Evolutionary conservation across 1,140 invertebrate species (phyloP).

Genomic region (Drusus annulatus): DNA sequence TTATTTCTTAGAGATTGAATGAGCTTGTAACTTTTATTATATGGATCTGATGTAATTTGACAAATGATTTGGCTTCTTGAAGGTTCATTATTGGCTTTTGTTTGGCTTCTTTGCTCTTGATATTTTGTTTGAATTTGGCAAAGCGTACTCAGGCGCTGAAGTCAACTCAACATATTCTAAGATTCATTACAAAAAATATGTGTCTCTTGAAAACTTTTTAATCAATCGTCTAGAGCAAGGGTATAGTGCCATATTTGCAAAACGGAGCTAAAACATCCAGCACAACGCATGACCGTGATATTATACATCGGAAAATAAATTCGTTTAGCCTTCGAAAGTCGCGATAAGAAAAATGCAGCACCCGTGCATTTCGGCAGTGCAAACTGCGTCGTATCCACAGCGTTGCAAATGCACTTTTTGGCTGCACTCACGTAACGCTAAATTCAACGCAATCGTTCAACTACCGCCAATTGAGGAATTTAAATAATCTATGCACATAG

Average conservation of each 20-base stretch:
- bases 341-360: background rate
- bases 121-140: no score
- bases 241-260: no score
- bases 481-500: slow-evolving; percentile 15
- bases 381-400: slow-evolving; percentile 4
- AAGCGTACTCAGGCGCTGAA: background rate
- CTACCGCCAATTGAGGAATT: background rate
- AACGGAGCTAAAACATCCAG: background rate
- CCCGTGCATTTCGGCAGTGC: background rate
- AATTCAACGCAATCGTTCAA: slow-evolving; percentile 19
- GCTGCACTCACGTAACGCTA: background rate
- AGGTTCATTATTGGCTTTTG: no score
- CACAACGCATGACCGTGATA: background rate
- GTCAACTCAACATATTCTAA: background rate
- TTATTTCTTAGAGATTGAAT: no score
- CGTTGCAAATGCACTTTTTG: slow-evolving; percentile 23
- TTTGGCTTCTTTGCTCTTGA: no score
- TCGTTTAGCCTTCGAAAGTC: background rate
- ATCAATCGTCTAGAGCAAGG: no score
- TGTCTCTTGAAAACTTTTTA: no score
- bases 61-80: no score
- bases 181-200: no score
- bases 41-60: no score
- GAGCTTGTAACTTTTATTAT: no score
- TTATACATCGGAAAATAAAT: background rate